phyloP scores from a whole-genome alignment of 2,113 vertebrate species.

The Terrapene triunguis region DNA sequence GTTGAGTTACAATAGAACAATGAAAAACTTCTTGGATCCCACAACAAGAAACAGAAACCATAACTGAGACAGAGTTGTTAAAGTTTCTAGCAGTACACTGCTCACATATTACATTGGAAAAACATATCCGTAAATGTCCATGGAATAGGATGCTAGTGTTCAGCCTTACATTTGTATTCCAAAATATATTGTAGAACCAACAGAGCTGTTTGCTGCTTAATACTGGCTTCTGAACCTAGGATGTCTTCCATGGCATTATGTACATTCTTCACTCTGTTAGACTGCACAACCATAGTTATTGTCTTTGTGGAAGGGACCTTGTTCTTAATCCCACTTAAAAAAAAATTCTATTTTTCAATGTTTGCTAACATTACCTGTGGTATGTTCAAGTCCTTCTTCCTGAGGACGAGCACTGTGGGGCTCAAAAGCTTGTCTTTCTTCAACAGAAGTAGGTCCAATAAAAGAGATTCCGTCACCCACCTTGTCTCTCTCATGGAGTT shows the following conservation, averaged over 20 bases:
- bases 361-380: background rate
- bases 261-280: conserved; percentile 19
- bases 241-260: background rate
- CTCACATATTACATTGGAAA: background rate
- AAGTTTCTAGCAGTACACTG: background rate
- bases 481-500: background rate
- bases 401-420: background rate
- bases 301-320: background rate
- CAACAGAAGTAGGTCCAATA: background rate
- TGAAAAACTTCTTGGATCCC: background rate
- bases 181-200: background rate
- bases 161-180: fast-evolving
- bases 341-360: conserved; percentile 17
- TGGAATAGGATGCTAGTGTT: background rate
- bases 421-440: background rate
- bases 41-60: background rate
- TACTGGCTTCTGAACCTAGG: background rate
- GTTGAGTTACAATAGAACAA: background rate
- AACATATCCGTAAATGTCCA: background rate
- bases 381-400: conserved; percentile 29
- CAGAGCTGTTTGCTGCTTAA: background rate
- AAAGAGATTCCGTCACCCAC: background rate
- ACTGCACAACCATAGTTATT: background rate
- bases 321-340: conserved; percentile 20
- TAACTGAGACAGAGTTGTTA: background rate